These are phyloP conservation scores for Tethya wilhelma DNA, from an alignment of 37 sponge, comb jelly and placozoan species.

Conservation along the genomic window DNA sequence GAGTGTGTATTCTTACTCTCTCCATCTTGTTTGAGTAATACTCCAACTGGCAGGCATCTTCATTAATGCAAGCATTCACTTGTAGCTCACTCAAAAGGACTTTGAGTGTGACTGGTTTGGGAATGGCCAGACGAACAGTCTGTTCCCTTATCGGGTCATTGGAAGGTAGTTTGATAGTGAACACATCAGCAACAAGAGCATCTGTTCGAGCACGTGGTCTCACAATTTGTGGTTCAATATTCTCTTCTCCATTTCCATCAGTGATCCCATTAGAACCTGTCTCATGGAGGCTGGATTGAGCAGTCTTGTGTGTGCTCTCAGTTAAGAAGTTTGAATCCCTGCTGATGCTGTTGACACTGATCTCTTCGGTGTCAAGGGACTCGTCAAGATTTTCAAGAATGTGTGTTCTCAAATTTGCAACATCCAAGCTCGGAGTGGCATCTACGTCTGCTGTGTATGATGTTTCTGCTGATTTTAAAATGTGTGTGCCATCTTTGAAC, in stretches of 20 bases:
- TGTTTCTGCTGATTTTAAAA: slow-evolving; percentile 29
- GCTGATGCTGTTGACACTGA: neutral
- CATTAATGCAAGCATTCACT: slow-evolving; percentile 16
- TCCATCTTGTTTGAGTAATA: neutral
- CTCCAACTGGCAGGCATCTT: slow-evolving; percentile 25
- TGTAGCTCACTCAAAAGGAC: slow-evolving; percentile 50
- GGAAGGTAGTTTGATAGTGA: too few species aligned
- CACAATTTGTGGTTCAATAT: too few species aligned
- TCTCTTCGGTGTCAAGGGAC: neutral
- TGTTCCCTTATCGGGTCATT: too few species aligned
- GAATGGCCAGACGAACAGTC: slow-evolving; percentile 42
- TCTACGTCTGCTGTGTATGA: slow-evolving; percentile 22
- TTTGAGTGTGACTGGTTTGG: slow-evolving; percentile 33
- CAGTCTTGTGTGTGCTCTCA: too few species aligned
- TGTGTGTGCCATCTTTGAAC: slow-evolving; percentile 52
- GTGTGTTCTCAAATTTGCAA: too few species aligned
- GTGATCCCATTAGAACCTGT: too few species aligned
- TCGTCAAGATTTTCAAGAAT: too few species aligned
- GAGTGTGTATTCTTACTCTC: neutral
- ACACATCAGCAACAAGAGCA: too few species aligned
- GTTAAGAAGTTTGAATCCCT: slow-evolving; percentile 1
- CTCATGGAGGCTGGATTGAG: too few species aligned
- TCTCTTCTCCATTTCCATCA: too few species aligned
- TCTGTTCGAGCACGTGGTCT: too few species aligned
- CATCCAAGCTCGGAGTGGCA: slow-evolving; percentile 6